Conservation (phyloP, 2,888 invertebrate species). For the Blastobasis adustella region DNA sequence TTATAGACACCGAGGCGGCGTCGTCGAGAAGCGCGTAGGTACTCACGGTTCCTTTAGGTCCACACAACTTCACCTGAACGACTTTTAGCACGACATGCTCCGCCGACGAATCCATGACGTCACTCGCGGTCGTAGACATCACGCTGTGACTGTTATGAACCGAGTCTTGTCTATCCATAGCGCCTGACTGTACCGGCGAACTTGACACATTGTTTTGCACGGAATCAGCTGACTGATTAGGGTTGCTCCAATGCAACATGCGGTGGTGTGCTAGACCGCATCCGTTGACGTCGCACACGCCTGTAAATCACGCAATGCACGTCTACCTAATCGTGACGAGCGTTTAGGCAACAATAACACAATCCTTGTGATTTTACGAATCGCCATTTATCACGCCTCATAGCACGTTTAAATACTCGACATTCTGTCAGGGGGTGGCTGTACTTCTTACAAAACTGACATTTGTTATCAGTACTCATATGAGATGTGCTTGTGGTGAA, state of each 20-base stretch:
- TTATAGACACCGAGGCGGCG: slow-evolving; percentile 12
- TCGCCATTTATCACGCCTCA: slow-evolving; percentile 12
- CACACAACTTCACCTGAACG: slow-evolving; percentile 9
- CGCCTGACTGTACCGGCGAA: not conserved
- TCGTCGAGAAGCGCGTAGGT: slow-evolving; percentile 12
- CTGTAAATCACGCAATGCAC: slow-evolving; percentile 7
- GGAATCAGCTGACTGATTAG: not conserved
- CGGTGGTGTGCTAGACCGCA: slow-evolving; percentile 13
- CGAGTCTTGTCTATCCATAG: not conserved
- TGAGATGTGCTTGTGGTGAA: not conserved
- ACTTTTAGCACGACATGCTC: slow-evolving; percentile 9
- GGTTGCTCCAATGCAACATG: slow-evolving; percentile 9
- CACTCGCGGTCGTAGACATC: not conserved
- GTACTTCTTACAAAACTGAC: slow-evolving; percentile 6
- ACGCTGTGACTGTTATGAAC: not conserved
- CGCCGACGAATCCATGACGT: not conserved
- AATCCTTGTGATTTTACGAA: slow-evolving; percentile 7
- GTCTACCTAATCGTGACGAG: not conserved
- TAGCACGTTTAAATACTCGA: slow-evolving; percentile 12
- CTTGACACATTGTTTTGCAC: not conserved
- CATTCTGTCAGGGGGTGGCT: slow-evolving; percentile 7
- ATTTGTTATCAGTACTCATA: not conserved
- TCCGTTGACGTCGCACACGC: slow-evolving; percentile 7
- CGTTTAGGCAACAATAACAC: slow-evolving; percentile 5
- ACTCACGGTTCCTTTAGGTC: slow-evolving; percentile 10